Conservation (phyloP, 2,797 vertebrate species). For the Clarias laeviceps region DNA sequence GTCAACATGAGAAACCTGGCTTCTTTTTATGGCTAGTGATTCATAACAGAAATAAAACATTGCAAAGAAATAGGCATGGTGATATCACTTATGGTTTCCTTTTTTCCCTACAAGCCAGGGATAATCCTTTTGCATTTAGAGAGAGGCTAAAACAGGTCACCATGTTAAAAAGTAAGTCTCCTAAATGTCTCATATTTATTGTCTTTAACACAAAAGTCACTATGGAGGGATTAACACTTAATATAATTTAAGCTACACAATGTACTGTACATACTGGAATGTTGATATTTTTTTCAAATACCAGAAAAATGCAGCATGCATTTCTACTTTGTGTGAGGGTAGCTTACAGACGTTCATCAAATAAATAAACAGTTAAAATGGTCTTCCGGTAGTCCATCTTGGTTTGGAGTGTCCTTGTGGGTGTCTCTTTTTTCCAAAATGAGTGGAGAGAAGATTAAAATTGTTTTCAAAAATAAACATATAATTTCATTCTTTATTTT, state of each 20-base stretch:
- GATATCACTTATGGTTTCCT: conserved; percentile 12
- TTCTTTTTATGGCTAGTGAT: conserved; percentile 47
- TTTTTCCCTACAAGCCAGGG: not conserved
- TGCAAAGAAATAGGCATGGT: conserved; percentile 14
- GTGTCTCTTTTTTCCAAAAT: conserved; percentile 77
- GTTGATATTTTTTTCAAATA: not conserved
- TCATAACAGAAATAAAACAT: conserved; percentile 26
- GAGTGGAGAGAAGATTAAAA: conserved; percentile 85
- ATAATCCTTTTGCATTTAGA: not conserved
- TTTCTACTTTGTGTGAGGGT: conserved; percentile 42
- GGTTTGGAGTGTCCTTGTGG: conserved; percentile 77
- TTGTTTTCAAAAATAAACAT: conserved; percentile 89
- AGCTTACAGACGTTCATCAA: conserved; percentile 56
- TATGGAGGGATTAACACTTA: not conserved
- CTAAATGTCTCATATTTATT: not conserved
- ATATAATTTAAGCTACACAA: not conserved
- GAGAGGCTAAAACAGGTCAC: not conserved
- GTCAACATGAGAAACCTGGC: conserved; percentile 30
- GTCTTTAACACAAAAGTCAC: not conserved
- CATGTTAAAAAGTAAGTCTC: not conserved
- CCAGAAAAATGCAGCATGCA: conserved; percentile 25
- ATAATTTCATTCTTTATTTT: conserved; percentile 87
- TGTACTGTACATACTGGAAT: not conserved
- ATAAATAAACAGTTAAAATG: conserved; percentile 61
- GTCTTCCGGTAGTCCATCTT: conserved; percentile 62